Base-by-base conservation (phyloP, 1,140 invertebrate genomes). In the Drosophila athabasca region DNA sequence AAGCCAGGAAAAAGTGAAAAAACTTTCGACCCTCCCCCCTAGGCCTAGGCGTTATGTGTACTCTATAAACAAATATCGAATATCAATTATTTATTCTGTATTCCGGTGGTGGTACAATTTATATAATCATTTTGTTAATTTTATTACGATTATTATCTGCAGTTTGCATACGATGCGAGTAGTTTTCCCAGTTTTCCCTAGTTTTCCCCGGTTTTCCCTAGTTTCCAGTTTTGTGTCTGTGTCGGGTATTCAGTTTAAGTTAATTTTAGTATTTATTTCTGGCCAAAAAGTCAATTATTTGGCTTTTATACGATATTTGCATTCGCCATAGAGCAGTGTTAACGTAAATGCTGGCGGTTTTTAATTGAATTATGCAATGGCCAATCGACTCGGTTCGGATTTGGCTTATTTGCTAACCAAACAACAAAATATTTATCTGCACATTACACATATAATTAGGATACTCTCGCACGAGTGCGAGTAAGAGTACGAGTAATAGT, bases 231-330 rank as follows among this genome's bases (percentile, higher is more conserved):
- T 69, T 51, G 64, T 61, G 31, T 71, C 24, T 67, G 69, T 82
- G 49, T 77, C 60, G 75, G 75, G 75, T 77, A 80, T 61, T 52
- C 59, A 73, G 69, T 43, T 57, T 73, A 73, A 73, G 70, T 73
- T 73, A 64, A 73, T 73, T 64, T 73, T 73, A 73, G 43, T 73
- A 73, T 64, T 73, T 62, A 69, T 71, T 70, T 26, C 26, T 46
- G 22, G 31, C 55, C 24, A 69, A 55, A 79, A 79, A 83, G 80
- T 83, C 80, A 84, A 84, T 84, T 83, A 82, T 79, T 71, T 55
- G 67, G 70, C 64, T 49, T 62, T 48, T 1, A 19, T n/a, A n/a
- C n/a, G n/a, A n/a, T 59, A 79, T 85, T 79, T 80, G 81, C 66
- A 67, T 39, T 9, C 31, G 8, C 9, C 31, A 35, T 29, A 9